Base-by-base conservation (phyloP, 2,797 vertebrate species). In the Gymnopithys bicolor region DNA sequence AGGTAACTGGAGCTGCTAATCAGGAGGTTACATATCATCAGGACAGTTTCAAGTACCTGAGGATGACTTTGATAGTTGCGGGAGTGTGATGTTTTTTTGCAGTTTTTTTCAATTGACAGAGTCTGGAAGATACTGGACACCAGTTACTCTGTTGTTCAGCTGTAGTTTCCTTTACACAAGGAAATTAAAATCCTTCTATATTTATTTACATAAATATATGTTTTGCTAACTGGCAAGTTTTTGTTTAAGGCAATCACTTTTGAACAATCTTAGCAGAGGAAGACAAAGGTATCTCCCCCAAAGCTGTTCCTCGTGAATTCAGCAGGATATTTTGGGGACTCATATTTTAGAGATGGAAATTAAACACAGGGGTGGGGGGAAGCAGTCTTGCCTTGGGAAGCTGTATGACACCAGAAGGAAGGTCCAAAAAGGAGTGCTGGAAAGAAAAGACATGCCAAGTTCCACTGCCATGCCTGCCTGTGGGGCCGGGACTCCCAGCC, bases 401-500 rank as follows among this genome's bases (percentile, higher is more conserved):
- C 41, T 32, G 16, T 6, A 22, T 48, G 43, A 70, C 17, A 45
- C 2, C 43, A 60, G 21, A 27, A 83, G 23, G 2, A 74, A 84
- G 13, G 9, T 84, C 48, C 25, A 28, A 58, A 68, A 71, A 75
- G 7, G 8, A 11, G 7, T 30, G 8, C 70, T 84, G n/a, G 18
- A 24, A 81, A 69, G 17, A 87, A 7, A 21, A 85, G 19, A 43
- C 4, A 37, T 52, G n/a, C 18, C 63, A 73, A 53, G 5, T 59
- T 58, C 43, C 53, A 14, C 22, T 30, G 30, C 43, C 2, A 2
- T 45, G 32, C 39, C 13, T 0, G 59, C 49, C 5, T 4, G 35
- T 7, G 4, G 23, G 52, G 48, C 52, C 0, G 1, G 1, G 2
- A 66, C n/a, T 87, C 35, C 41, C 1, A 0, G 37, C 28, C 19